A percentile compares a stretch with the other conserved stretches of the same genome.
Conservation (phyloP, 2,888 invertebrate species). For the Aporophyla lueneburgensis region DNA sequence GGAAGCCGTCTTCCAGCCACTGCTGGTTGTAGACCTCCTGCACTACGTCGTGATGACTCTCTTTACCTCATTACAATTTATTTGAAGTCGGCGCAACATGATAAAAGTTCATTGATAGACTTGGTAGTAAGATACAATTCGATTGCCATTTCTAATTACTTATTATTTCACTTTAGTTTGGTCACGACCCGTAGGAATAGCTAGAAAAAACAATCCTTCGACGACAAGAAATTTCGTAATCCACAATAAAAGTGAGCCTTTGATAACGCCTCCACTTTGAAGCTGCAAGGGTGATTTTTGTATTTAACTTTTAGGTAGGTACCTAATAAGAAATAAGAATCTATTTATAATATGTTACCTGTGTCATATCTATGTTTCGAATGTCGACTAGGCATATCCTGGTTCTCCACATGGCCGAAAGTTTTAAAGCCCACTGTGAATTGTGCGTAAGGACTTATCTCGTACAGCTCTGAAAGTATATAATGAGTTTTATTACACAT, state of each 20-base stretch:
- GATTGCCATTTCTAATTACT: too few species aligned
- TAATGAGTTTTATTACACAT: not conserved
- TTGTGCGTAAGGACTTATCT: slow-evolving; percentile 89
- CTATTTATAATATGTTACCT: slow-evolving; percentile 71
- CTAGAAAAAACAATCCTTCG: not conserved
- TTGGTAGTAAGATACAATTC: too few species aligned
- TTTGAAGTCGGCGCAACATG: not conserved
- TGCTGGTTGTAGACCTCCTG: too few species aligned
- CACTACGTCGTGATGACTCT: not conserved
- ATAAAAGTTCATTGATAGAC: too few species aligned
- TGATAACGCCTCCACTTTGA: not conserved
- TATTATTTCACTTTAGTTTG: not conserved
- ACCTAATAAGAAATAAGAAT: not conserved
- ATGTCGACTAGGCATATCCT: slow-evolving; percentile 84
- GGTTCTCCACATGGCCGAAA: slow-evolving; percentile 88
- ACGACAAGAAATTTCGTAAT: too few species aligned
- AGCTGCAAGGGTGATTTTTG: too few species aligned
- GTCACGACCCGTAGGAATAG: too few species aligned
- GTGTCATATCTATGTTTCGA: slow-evolving; percentile 86
- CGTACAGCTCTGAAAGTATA: slow-evolving; percentile 84
- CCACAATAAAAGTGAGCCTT: too few species aligned
- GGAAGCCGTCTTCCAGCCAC: not conserved
- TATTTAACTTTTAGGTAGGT: not conserved
- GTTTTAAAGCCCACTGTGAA: slow-evolving; percentile 89
- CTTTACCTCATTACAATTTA: not conserved